Percentiles rank a stretch among this genome's conserved stretches.
Conservation (phyloP, 1,140 invertebrate species). For the Caenorhabditis inopinata region DNA sequence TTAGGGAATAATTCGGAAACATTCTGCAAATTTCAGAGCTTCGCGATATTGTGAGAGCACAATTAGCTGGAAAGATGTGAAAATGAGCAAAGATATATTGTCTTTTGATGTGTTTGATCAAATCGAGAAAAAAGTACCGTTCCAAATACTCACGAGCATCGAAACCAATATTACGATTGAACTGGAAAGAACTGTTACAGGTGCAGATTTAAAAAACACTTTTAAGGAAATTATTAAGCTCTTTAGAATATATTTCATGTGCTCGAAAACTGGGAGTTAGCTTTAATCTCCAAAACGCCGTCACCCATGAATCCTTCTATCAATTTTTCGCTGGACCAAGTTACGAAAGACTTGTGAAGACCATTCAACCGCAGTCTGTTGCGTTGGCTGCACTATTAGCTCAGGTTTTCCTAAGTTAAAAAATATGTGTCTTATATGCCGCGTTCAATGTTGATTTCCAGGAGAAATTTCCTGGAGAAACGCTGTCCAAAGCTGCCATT, state of each 20-base stretch:
- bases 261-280: not conserved
- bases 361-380: not conserved
- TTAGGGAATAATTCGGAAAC: not conserved
- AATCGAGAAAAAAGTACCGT: constrained; percentile 8
- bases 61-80: constrained; percentile 11
- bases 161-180: not conserved
- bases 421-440: no score
- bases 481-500: no score
- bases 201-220: not conserved
- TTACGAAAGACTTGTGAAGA: not conserved
- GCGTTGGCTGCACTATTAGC: not conserved
- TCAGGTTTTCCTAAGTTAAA: no score
- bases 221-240: not conserved
- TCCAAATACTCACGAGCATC: constrained; percentile 10
- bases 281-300: not conserved
- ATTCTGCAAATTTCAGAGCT: not conserved
- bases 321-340: not conserved
- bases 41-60: not conserved
- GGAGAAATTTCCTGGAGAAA: no score
- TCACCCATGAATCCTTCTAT: not conserved
- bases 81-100: not conserved
- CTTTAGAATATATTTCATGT: not conserved
- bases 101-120: not conserved
- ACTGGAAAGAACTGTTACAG: not conserved
- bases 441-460: no score